Conservation (phyloP, 23 tunicate genomes). For the Halocynthia aurantium region DNA sequence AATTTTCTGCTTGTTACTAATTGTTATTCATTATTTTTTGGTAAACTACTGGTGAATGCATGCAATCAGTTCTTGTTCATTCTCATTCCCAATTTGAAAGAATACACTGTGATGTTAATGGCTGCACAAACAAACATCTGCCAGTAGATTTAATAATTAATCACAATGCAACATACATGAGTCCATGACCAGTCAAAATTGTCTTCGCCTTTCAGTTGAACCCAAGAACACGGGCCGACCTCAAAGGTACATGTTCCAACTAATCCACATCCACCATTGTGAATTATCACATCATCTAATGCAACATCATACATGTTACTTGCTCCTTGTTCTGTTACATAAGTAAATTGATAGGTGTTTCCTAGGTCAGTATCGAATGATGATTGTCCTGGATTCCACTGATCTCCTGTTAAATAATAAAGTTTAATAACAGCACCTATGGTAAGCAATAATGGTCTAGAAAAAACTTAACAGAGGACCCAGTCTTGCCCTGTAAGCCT, state of each 20-base stretch:
- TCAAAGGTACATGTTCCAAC: constrained; percentile 48
- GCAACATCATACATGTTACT: constrained; percentile 41
- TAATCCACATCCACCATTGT: constrained; percentile 30
- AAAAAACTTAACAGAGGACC: too few species aligned
- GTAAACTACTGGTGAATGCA: too few species aligned
- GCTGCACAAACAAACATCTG: neutral
- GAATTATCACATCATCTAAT: constrained; percentile 41
- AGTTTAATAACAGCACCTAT: neutral
- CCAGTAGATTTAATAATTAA: neutral
- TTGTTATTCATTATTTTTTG: too few species aligned
- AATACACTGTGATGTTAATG: too few species aligned
- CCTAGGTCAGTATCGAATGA: constrained; percentile 14
- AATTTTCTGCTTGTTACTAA: too few species aligned
- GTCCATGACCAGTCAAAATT: constrained; percentile 48
- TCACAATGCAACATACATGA: constrained; percentile 17
- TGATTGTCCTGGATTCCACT: constrained; percentile 36
- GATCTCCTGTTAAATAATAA: constrained; percentile 16
- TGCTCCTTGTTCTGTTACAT: constrained; percentile 16
- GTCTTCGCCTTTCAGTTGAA: constrained; percentile 35
- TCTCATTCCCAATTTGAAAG: too few species aligned
- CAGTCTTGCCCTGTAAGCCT: too few species aligned
- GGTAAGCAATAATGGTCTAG: too few species aligned
- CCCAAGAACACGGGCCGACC: constrained; percentile 49
- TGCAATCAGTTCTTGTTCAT: too few species aligned
- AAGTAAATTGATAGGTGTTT: constrained; percentile 22